These are phyloP conservation scores for Thalpophila matura DNA, from an alignment of 2,888 invertebrate species.

Conservation along the genomic window DNA sequence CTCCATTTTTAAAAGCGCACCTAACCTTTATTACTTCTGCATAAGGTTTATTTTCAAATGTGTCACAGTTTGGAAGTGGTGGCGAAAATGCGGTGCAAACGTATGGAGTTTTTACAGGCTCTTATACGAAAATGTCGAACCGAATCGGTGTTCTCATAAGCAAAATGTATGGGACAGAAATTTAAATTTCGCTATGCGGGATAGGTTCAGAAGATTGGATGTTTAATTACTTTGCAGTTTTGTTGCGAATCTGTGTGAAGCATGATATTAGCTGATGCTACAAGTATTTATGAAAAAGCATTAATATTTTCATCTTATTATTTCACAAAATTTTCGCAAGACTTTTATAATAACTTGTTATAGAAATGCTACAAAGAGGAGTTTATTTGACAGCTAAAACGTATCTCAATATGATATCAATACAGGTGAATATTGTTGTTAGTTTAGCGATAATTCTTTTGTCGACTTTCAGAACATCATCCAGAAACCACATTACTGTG, in stretches of 20 bases:
- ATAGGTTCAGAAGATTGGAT: constrained; percentile 49
- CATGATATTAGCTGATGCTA: not conserved
- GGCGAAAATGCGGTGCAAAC: constrained; percentile 60
- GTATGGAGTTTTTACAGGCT: constrained; percentile 88
- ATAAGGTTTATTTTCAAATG: constrained; percentile 63
- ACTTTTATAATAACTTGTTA: too few species aligned
- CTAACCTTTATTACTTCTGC: constrained; percentile 32
- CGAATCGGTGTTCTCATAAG: constrained; percentile 76
- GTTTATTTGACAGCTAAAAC: too few species aligned
- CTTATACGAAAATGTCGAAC: constrained; percentile 88
- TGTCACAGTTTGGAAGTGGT: constrained; percentile 2
- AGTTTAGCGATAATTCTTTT: not conserved
- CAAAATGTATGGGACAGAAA: constrained; percentile 65
- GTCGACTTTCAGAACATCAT: not conserved
- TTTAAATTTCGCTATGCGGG: constrained; percentile 54
- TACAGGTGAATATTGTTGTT: too few species aligned
- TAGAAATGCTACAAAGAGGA: not conserved
- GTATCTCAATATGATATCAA: too few species aligned
- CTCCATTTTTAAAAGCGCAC: constrained; percentile 21
- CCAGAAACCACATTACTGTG: too few species aligned
- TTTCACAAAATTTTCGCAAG: too few species aligned
- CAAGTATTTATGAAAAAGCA: not conserved
- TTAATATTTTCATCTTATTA: not conserved
- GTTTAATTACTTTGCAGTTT: constrained; percentile 42
- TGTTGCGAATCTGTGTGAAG: not conserved